phyloP scores from a whole-genome alignment of 2,888 invertebrate species.

The Caenorhabditis parvicauda region DNA sequence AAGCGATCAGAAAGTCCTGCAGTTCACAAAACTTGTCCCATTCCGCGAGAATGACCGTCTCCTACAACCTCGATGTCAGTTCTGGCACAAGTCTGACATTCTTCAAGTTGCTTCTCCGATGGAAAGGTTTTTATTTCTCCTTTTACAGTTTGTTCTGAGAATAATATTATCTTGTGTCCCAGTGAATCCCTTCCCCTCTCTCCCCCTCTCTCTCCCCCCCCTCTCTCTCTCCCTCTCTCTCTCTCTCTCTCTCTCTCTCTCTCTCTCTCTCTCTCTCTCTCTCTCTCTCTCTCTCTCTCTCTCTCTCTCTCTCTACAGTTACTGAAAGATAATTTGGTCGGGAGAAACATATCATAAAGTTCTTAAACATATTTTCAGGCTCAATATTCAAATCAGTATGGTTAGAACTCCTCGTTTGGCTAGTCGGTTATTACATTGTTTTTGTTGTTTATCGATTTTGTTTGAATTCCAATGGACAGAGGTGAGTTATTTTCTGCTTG shows the following conservation, averaged over 20 bases:
- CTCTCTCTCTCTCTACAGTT: background rate
- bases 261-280: constrained; percentile 2
- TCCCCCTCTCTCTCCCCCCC: background rate
- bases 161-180: background rate
- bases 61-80: too few relatives aligned
- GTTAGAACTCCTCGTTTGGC: constrained; percentile 15
- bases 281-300: background rate
- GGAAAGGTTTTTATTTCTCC: background rate
- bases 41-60: too few relatives aligned
- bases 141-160: background rate
- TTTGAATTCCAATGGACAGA: too few relatives aligned
- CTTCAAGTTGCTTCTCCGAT: constrained; percentile 15
- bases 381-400: constrained; percentile 15
- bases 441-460: constrained; percentile 12
- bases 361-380: constrained; percentile 9
- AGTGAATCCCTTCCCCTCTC: background rate
- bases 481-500: too few relatives aligned
- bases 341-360: background rate
- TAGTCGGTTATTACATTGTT: constrained; percentile 3
- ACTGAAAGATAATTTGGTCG: constrained; percentile 7
- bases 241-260: constrained; percentile 11
- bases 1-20: too few relatives aligned
- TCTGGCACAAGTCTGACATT: too few relatives aligned
- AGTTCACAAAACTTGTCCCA: too few relatives aligned
- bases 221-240: constrained; percentile 1